These are phyloP conservation scores for Lasiurus cinereus DNA, from an alignment of 2,113 vertebrate genomes.

Conservation along the genomic window DNA sequence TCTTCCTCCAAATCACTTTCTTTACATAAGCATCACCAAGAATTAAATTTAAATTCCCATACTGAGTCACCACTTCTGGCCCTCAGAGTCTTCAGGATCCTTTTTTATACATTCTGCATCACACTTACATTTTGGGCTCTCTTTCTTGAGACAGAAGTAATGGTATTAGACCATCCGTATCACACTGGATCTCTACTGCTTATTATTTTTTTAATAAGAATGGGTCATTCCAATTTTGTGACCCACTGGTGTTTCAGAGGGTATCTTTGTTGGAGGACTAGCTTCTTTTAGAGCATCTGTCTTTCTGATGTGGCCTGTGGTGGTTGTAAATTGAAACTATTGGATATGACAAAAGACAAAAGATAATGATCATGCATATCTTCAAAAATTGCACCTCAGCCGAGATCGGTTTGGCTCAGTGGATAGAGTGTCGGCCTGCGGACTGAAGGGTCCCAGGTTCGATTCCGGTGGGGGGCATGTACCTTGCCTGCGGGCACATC, in stretches of 20 bases:
- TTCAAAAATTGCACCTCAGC: slow-evolving; percentile 41
- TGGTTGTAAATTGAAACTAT: background rate
- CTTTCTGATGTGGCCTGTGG: background rate
- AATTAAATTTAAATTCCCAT: slow-evolving; percentile 19
- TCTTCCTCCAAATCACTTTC: background rate
- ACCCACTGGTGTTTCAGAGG: background rate
- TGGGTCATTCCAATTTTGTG: background rate
- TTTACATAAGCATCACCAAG: background rate
- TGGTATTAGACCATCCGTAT: background rate
- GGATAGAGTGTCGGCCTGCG: no score
- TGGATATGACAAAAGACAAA: slow-evolving; percentile 2
- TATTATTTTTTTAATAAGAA: slow-evolving; percentile 25
- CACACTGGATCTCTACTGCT: background rate
- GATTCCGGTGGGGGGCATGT: no score
- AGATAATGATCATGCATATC: background rate
- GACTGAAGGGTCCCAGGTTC: no score
- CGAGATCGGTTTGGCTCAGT: no score
- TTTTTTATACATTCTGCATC: background rate
- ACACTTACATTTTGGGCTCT: background rate
- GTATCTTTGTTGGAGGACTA: background rate
- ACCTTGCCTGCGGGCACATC: no score
- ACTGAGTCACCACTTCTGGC: background rate
- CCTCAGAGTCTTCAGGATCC: background rate
- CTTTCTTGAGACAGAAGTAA: background rate
- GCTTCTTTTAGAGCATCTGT: slow-evolving; percentile 8